These are phyloP conservation scores for Sesia bembeciformis DNA, from an alignment of 2,888 invertebrate species.

Conservation along the genomic window DNA sequence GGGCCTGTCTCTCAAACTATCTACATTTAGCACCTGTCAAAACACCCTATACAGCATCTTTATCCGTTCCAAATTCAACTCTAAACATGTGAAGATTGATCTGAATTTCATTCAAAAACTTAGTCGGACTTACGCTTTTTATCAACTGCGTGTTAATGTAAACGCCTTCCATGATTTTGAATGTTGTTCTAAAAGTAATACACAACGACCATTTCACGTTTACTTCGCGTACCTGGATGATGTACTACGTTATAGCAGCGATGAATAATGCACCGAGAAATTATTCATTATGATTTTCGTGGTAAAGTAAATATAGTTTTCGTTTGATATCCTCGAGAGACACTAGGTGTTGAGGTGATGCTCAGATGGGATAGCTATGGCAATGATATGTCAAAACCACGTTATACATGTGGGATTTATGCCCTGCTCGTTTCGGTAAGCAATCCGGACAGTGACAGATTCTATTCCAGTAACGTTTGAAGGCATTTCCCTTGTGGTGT, in stretches of 20 bases:
- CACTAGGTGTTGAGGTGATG: conserved; percentile 61
- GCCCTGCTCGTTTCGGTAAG: conserved; percentile 37
- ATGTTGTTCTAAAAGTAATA: conserved; percentile 5
- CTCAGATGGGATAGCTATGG: conserved; percentile 35
- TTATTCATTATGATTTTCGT: conserved; percentile 4
- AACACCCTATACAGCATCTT: not conserved
- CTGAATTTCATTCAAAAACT: not conserved
- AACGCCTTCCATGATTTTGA: conserved; percentile 15
- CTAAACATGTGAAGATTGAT: not conserved
- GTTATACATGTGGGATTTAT: conserved; percentile 64
- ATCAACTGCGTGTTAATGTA: conserved; percentile 6
- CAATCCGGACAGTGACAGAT: conserved; percentile 63
- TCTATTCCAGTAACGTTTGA: conserved; percentile 12
- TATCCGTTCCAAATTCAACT: not conserved
- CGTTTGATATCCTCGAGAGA: conserved; percentile 33
- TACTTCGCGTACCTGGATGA: not conserved
- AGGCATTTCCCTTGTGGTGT: conserved; percentile 2
- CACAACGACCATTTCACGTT: conserved; percentile 15
- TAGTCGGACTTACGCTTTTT: conserved; percentile 13
- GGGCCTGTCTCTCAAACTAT: conserved; percentile 70
- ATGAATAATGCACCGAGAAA: not conserved
- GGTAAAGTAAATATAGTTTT: conserved; percentile 28
- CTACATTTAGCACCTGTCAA: conserved; percentile 18
- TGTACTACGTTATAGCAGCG: not conserved
- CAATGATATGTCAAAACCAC: conserved; percentile 69